Conservation (phyloP, 1,140 invertebrate genomes). For the Eurosta solidaginis region DNA sequence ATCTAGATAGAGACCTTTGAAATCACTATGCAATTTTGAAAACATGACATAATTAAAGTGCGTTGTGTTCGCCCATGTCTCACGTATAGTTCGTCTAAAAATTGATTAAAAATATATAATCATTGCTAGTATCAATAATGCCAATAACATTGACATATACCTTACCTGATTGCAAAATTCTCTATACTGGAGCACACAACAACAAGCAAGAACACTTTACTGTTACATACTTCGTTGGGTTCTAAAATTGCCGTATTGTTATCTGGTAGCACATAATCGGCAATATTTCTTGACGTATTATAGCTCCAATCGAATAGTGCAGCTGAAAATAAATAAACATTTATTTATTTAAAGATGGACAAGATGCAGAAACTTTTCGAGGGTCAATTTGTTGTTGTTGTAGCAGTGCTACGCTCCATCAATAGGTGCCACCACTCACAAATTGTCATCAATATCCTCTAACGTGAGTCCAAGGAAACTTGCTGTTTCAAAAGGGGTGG, state of each 20-base stretch:
- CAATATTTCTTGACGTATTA: slow-evolving; percentile 73
- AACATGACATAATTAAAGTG: slow-evolving; percentile 64
- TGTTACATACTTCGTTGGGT: slow-evolving; percentile 66
- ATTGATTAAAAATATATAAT: slow-evolving; percentile 17
- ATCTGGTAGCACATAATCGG: slow-evolving; percentile 71
- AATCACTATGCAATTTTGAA: slow-evolving; percentile 47
- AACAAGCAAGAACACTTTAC: slow-evolving; percentile 68
- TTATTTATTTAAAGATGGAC: background rate
- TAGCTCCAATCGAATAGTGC: slow-evolving; percentile 68
- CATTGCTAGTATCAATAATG: background rate
- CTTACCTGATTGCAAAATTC: slow-evolving; percentile 66
- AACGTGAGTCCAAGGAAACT: no score
- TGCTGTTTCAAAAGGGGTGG: no score
- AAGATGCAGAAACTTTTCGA: background rate
- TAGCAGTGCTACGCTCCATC: no score
- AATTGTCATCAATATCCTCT: no score
- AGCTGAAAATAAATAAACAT: slow-evolving; percentile 38
- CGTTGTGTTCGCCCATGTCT: slow-evolving; percentile 75
- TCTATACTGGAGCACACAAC: slow-evolving; percentile 73
- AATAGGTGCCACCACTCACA: no score
- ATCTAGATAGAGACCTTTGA: slow-evolving; percentile 46
- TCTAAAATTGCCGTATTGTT: slow-evolving; percentile 71
- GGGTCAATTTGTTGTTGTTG: no score
- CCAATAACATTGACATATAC: background rate
- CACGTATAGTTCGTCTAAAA: slow-evolving; percentile 70